Conservation (phyloP, 35 echinoderm and acorn worm species). For the Acanthaster planci region DNA sequence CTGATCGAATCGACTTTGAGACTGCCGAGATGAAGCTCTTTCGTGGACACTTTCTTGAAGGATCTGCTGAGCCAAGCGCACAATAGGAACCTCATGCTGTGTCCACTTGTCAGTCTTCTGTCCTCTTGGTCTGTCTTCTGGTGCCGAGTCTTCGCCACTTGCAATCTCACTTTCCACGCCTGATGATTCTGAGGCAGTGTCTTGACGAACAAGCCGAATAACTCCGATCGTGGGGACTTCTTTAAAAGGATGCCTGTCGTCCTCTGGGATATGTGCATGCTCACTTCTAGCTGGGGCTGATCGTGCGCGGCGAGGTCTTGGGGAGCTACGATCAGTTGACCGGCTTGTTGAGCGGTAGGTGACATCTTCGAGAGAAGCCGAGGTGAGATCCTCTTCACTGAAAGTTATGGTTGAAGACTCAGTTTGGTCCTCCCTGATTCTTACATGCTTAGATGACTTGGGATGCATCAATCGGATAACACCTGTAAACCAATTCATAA, state of each 20-base stretch:
- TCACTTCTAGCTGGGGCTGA: conserved; percentile 25
- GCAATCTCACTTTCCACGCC: background rate
- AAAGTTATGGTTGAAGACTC: background rate
- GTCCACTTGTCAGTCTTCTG: too few relatives aligned
- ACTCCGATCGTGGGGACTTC: conserved; percentile 28
- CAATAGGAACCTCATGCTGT: background rate
- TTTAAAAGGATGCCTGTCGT: conserved; percentile 10
- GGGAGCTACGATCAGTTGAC: background rate
- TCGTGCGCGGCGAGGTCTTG: conserved; percentile 24
- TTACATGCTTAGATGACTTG: conserved; percentile 10
- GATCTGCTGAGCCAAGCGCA: conserved; percentile 2
- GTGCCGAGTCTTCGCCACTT: conserved; percentile 22
- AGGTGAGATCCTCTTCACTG: background rate
- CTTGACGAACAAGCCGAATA: conserved; percentile 28
- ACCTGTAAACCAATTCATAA: conserved; percentile 26
- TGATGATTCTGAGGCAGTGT: background rate
- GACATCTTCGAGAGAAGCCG: conserved; percentile 6
- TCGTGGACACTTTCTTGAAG: conserved; percentile 21
- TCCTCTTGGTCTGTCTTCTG: background rate
- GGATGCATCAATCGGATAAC: conserved; percentile 30
- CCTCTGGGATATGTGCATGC: background rate
- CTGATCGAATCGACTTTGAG: background rate
- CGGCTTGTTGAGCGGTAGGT: background rate
- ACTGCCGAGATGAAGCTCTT: background rate
- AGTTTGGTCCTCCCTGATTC: conserved; percentile 18